A percentile compares a stretch with the other conserved stretches of the same genome.
These are phyloP conservation scores for Heterotilapia buettikoferi DNA, from an alignment of 2,113 vertebrate genomes.

Conservation along the genomic window DNA sequence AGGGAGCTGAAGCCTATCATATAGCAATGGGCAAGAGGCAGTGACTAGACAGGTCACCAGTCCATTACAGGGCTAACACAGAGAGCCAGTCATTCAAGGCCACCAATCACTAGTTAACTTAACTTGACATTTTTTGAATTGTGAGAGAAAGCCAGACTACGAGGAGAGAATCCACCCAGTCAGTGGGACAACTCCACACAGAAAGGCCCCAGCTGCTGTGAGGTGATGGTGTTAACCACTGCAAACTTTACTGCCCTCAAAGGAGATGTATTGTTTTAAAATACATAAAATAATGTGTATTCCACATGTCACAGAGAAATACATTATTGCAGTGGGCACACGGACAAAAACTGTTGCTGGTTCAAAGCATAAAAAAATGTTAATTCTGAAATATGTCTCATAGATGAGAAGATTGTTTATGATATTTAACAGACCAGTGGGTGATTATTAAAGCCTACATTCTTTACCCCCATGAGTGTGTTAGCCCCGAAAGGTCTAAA, in stretches of 20 bases:
- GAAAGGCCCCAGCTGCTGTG: neutral
- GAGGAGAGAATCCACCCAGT: neutral
- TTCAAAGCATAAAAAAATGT: neutral
- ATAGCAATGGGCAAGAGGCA: neutral
- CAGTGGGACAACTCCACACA: neutral
- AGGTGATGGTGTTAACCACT: neutral
- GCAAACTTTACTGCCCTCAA: neutral
- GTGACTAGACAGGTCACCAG: neutral
- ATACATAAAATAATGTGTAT: rapidly evolving
- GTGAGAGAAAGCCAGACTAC: neutral
- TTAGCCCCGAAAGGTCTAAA: neutral
- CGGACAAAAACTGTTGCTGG: neutral
- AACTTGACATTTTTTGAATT: rapidly evolving
- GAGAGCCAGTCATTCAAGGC: neutral
- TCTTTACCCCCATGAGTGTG: too few species aligned
- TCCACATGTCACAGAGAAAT: neutral
- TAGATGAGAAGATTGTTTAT: neutral
- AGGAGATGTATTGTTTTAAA: neutral
- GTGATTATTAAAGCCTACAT: neutral
- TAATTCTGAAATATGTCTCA: neutral
- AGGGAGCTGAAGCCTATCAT: neutral
- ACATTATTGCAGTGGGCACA: rapidly evolving
- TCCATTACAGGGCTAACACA: neutral
- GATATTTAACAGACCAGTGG: neutral
- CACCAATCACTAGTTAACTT: neutral